Base-by-base conservation (phyloP, 2,797 vertebrate genomes). In the Spinus pinus region DNA sequence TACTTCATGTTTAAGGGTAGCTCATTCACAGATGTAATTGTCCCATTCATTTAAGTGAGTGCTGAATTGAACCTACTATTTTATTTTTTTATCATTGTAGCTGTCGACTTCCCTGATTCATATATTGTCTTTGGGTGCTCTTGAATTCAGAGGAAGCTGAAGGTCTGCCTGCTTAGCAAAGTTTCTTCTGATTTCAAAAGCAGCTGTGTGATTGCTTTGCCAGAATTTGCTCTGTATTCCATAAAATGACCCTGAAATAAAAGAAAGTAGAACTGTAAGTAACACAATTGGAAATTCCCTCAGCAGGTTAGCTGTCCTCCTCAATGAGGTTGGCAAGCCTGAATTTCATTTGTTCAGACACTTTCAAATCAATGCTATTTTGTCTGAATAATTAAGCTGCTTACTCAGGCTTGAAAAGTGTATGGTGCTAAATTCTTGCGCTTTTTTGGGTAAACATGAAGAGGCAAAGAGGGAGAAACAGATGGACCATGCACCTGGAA, bases 381-480 rank as follows among this genome's bases (percentile, higher is more conserved):
- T 96, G 92, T 82, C 86, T 94, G 62, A 95, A 94, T 93, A 95
- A 95, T 94, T 92, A 93, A 88, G 84, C 51, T 89, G 69, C 72
- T 88, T 92, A 72, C 67, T 93, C 69, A 66, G 58, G 50, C 69
- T 92, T 83, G 72, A 95, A 83, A 46, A 91, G 54, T 56, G 23
- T 37, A 47, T 49, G 71, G 67, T 70, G 75, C 9, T 71, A 86
- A 93, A 87, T 60, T 92, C 60, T 88, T 91, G 51, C 0, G 1
- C 56, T 82, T 87, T 86, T 80, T 82, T 50, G 39, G 49, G 10
- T 77, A 73, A 88, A 67, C 37, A 12, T 30, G 42, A 71, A 75
- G 28, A 88, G 15, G 39, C 25, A 86, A 92, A 90, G 64, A 57
- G 44, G 16, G 39, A 82, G 18, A 93, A 90, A 65, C 19, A 70